These are phyloP conservation scores for Drosophila acutilabella DNA, from an alignment of 2,888 invertebrate genomes.

Conservation along the genomic window DNA sequence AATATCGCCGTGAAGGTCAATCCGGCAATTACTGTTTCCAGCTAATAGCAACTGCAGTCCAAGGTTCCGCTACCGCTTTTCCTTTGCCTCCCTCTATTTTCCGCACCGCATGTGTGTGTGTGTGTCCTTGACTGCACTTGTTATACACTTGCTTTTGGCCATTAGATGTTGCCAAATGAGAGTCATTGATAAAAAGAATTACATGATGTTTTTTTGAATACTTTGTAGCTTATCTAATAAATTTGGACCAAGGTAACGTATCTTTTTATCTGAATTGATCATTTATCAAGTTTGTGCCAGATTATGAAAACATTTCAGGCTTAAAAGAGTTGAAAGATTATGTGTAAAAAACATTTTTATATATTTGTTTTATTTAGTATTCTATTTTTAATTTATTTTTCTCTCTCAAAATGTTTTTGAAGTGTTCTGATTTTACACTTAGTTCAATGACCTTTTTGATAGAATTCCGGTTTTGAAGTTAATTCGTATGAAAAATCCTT, in stretches of 20 bases:
- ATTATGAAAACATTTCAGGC: neutral
- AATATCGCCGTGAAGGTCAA: constrained; percentile 71
- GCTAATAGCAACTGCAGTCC: constrained; percentile 51
- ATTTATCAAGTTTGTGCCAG: neutral
- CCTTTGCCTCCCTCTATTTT: neutral
- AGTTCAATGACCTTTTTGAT: too few relatives aligned
- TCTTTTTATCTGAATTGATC: constrained; percentile 4
- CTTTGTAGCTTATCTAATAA: constrained; percentile 9
- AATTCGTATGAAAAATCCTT: too few relatives aligned
- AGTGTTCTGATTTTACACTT: too few relatives aligned
- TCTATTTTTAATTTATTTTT: too few relatives aligned
- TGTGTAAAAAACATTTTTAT: neutral
- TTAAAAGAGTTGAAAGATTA: neutral
- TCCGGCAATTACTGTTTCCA: constrained; percentile 63
- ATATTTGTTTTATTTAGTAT: neutral
- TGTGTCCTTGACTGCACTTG: constrained; percentile 63
- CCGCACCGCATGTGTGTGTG: constrained; percentile 2
- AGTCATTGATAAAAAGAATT: constrained; percentile 18
- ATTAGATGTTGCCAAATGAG: constrained; percentile 17
- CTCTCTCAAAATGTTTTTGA: too few relatives aligned
- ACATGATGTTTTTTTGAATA: constrained; percentile 11
- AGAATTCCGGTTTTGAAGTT: too few relatives aligned
- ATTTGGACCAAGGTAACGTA: constrained; percentile 5
- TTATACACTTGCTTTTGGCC: constrained; percentile 21
- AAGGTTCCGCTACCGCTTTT: constrained; percentile 44